A percentile compares a stretch with the other conserved stretches of the same genome.
Conservation (phyloP, 2,888 invertebrate species). For the Mycalesis mineus region DNA sequence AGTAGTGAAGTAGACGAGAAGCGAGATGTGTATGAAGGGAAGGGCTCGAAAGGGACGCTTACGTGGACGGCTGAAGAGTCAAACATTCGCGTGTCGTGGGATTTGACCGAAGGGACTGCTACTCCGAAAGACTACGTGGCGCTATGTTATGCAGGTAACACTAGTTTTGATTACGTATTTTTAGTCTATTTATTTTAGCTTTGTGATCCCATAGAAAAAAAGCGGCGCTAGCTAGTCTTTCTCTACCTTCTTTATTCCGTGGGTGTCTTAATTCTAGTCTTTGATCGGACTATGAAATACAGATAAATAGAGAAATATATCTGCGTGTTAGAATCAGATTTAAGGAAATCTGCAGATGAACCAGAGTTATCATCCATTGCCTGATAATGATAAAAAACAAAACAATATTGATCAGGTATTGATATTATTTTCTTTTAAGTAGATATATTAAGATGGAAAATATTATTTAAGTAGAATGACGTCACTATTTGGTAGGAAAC, state of each 20-base stretch:
- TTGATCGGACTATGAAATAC: no score
- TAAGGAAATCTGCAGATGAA: no score
- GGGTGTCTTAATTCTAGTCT: no score
- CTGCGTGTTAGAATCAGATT: no score
- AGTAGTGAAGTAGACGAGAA: slow-evolving; percentile 34
- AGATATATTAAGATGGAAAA: not conserved
- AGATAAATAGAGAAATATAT: no score
- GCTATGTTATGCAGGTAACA: slow-evolving; percentile 76
- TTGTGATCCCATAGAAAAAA: no score
- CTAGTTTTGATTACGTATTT: not conserved
- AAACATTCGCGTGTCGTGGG: slow-evolving; percentile 68
- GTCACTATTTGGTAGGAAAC: not conserved
- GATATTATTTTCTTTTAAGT: not conserved
- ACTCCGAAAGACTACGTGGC: slow-evolving; percentile 72
- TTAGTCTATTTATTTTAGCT: no score
- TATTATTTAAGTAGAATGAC: not conserved
- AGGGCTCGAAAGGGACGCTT: slow-evolving; percentile 26
- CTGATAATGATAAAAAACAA: no score
- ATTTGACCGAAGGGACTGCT: slow-evolving; percentile 56
- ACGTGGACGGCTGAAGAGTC: slow-evolving; percentile 62
- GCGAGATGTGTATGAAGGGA: slow-evolving; percentile 21
- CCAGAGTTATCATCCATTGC: no score
- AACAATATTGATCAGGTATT: no score
- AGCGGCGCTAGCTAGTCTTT: no score
- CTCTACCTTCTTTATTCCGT: no score